Conservation (phyloP, 2,113 vertebrate genomes). For the Chaetops frenatus region DNA sequence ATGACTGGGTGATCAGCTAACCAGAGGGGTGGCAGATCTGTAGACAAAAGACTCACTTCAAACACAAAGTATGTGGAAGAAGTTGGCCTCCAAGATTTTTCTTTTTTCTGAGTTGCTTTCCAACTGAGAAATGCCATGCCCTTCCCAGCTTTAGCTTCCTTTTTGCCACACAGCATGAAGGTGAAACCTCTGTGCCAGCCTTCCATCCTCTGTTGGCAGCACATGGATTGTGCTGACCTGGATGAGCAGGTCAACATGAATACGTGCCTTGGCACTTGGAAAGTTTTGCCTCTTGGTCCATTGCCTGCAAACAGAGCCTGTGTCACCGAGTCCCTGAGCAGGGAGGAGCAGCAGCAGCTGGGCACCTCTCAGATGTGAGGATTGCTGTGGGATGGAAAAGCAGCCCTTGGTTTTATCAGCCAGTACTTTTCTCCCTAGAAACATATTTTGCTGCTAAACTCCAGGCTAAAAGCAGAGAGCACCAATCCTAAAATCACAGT, state of each 20-base stretch:
- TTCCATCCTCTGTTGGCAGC: not conserved
- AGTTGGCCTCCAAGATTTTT: not conserved
- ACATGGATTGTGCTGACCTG: not conserved
- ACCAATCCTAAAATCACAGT: not conserved
- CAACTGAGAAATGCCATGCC: not conserved
- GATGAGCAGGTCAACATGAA: not conserved
- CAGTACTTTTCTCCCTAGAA: not conserved
- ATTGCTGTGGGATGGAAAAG: rapidly evolving
- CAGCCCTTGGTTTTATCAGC: not conserved
- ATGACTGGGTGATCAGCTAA: not conserved
- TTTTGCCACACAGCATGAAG: not conserved
- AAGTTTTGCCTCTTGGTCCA: not conserved
- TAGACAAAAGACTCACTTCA: not conserved
- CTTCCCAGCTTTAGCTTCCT: not conserved
- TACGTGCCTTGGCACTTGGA: rapidly evolving
- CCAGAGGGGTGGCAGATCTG: not conserved
- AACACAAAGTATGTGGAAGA: not conserved
- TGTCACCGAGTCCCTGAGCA: rapidly evolving
- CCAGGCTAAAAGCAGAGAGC: not conserved
- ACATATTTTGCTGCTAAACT: not conserved
- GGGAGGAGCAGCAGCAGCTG: not conserved
- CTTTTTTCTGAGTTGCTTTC: not conserved
- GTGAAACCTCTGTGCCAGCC: not conserved
- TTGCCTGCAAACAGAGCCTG: rapidly evolving
- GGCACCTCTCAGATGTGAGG: rapidly evolving